Evolutionary conservation across 1,140 invertebrate species (phyloP).

Genomic region (Lysiphlebus fabarum): DNA sequence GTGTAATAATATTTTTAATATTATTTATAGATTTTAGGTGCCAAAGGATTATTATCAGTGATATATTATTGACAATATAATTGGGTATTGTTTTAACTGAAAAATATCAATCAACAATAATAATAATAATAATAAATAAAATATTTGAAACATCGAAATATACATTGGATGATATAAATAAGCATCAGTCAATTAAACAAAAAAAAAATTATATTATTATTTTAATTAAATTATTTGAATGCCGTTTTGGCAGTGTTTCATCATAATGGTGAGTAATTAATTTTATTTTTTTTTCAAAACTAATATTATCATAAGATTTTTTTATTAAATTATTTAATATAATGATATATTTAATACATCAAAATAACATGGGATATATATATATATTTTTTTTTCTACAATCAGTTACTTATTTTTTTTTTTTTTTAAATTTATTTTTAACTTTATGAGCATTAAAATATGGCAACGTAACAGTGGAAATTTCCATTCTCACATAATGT

Average conservation of each 20-base stretch:
- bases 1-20: too few species aligned
- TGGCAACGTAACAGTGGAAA: slow-evolving; percentile 25
- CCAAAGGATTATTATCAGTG: slow-evolving; percentile 35
- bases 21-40: neutral
- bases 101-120: slow-evolving; percentile 14
- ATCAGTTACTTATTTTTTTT: too few species aligned
- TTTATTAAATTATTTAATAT: too few species aligned
- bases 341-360: too few species aligned
- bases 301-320: too few species aligned
- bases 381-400: too few species aligned
- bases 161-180: slow-evolving; percentile 22
- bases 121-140: slow-evolving; percentile 10
- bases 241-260: slow-evolving; percentile 35
- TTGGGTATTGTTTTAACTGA: slow-evolving; percentile 29
- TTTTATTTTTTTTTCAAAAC: neutral
- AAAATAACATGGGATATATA: too few species aligned
- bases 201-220: slow-evolving; percentile 7
- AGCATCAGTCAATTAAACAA: slow-evolving; percentile 1
- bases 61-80: slow-evolving; percentile 30
- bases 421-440: too few species aligned
- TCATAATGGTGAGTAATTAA: slow-evolving; percentile 40
- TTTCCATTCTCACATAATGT: slow-evolving; percentile 25
- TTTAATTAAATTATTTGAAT: slow-evolving; percentile 19
- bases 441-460: neutral
- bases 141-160: slow-evolving; percentile 8